Conservation (phyloP, 2,113 vertebrate genomes). For the Larimichthys crocea region DNA sequence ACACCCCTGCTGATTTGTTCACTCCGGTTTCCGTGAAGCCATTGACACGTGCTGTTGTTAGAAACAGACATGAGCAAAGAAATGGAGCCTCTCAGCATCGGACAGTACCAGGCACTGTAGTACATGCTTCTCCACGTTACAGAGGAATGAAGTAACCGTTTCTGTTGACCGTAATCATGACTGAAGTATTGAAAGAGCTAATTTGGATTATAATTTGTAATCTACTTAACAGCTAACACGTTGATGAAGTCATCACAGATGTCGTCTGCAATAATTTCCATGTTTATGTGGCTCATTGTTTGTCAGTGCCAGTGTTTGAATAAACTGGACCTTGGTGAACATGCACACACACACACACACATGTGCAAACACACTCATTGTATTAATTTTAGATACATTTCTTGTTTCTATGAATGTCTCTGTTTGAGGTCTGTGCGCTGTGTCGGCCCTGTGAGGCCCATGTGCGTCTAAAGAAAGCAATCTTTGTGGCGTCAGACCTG, state of each 20-base stretch:
- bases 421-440: neutral
- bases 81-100: neutral
- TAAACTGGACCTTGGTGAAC: neutral
- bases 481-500: conserved; percentile 61
- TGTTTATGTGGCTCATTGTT: neutral
- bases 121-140: neutral
- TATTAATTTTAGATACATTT: neutral
- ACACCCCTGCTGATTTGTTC: too few species aligned
- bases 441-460: neutral
- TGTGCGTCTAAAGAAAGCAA: conserved; percentile 66
- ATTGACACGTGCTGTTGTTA: too few species aligned
- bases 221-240: neutral
- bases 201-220: neutral
- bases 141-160: neutral
- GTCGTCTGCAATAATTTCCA: too few species aligned
- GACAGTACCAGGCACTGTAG: conserved; percentile 5
- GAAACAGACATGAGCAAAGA: too few species aligned
- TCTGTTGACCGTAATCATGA: neutral
- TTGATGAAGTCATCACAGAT: neutral
- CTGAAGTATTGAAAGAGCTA: neutral
- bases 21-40: too few species aligned
- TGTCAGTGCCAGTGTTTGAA: neutral
- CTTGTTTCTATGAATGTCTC: neutral
- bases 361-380: neutral
- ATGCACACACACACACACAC: neutral